Conservation (phyloP, 2,888 invertebrate species). For the Pammene aurita region DNA sequence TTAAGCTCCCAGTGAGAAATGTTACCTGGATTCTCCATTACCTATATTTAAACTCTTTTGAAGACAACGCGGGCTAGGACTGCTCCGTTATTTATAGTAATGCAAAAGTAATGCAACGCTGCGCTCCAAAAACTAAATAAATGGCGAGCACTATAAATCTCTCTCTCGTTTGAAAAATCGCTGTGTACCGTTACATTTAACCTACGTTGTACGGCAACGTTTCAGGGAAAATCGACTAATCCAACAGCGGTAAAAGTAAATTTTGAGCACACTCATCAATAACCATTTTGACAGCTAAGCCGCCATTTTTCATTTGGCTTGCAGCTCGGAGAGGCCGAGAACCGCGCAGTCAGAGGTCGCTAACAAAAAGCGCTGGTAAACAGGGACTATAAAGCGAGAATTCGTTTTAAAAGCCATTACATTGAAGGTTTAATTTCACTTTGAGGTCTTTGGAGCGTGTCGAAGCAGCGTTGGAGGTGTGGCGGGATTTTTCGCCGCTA, state of each 20-base stretch:
- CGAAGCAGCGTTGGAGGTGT: slow-evolving; percentile 69
- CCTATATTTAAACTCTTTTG: slow-evolving; percentile 16
- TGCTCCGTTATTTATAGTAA: slow-evolving; percentile 32
- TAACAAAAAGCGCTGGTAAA: slow-evolving; percentile 68
- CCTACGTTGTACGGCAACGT: slow-evolving; percentile 37
- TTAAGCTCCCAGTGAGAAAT: slow-evolving; percentile 34
- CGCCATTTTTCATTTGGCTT: slow-evolving; percentile 75
- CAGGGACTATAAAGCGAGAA: slow-evolving; percentile 61
- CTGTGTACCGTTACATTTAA: slow-evolving; percentile 35
- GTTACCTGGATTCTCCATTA: slow-evolving; percentile 37
- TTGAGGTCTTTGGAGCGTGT: slow-evolving; percentile 58
- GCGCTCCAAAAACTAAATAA: slow-evolving; percentile 37
- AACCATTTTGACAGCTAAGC: slow-evolving; percentile 77
- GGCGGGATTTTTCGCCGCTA: slow-evolving; percentile 62
- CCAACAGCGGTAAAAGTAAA: slow-evolving; percentile 72
- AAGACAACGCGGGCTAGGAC: not conserved
- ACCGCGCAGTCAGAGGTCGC: slow-evolving; percentile 67
- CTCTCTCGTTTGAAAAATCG: slow-evolving; percentile 36
- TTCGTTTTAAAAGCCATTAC: slow-evolving; percentile 63
- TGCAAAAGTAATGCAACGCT: slow-evolving; percentile 31
- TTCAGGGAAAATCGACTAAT: slow-evolving; percentile 56
- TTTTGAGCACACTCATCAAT: slow-evolving; percentile 73
- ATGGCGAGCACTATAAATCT: slow-evolving; percentile 34
- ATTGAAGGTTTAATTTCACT: slow-evolving; percentile 68
- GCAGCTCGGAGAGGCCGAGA: slow-evolving; percentile 64